Evolutionary conservation across 2,113 vertebrate species (phyloP), one percentile per base, ranked within the genome.

Genomic region (Ictalurus punctatus): DNA sequence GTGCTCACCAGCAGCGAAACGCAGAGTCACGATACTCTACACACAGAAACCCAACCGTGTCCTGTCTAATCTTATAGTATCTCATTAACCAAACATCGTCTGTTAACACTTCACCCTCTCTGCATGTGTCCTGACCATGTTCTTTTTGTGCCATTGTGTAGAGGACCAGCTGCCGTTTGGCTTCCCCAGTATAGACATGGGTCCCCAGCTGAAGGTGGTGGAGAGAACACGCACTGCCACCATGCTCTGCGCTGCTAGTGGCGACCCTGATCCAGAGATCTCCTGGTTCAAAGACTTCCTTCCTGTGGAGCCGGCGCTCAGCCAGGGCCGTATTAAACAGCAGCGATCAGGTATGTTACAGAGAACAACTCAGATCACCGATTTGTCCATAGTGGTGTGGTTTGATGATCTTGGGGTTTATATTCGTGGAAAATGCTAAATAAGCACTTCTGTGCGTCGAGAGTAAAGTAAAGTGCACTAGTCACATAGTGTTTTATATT

Each of bases 271-370:
- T 93, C 98, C 98, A 0, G 98, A 99, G 94, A 99, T 99, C 94
- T 98, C 98, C 84, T 99, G 98, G 98, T 99, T 99, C 90, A 99
- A 99, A 92, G 98, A 99, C 92, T 99, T 99, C 94, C 95, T 99
- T 76, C 98, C 98, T 0, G 96, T 99, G 0, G 98, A 99, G 91
- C 97, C 98, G 67, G 93, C 95, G 2, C 91, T 94, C 78, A 99
- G 97, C 96, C 96, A 96, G 0, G 98, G 98, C 16, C 96, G 98
- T 52, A 99, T 99, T 89, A 99, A 99, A 84, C 98, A 99, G 85
- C 97, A 99, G 90, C 95, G 97, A 91, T 99, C 98, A 95, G 98
- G 98, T 99, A 95, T 90, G 4, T 63, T 37, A 4, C 2, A 56
- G 14, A 61, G 25, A 25, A 7, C 37, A 44, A 25, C 69, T 73